Evolutionary conservation across 2,888 invertebrate genomes (phyloP), one percentile per base, ranked within the genome.

Genomic region (Drosophila glabriapex): DNA sequence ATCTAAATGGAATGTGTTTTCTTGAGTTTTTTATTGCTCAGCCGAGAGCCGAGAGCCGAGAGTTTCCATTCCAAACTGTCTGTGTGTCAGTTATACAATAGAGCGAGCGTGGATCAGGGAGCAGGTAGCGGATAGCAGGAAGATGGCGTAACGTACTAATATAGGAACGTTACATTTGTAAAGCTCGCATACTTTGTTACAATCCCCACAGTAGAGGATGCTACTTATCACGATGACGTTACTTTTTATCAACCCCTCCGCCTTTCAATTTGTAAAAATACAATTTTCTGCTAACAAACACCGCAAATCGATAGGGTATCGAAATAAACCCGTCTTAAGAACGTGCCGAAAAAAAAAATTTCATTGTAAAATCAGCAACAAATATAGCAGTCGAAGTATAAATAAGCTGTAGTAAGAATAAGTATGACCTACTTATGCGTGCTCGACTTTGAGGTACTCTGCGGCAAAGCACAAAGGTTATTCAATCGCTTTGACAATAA

Each of bases 21-120:
- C 86, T 83, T 73, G 77, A 80, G 74, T 88, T 82, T 90, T 88
- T 86, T 86, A 88, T 90, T 82, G 74, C 81, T 59, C 90, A 80
- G 71, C 73, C 58, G 85, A 85, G 90, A 88, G 69, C 67, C 62
- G 33, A 60, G 73, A 9, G 72, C 66, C 50, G 33, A 60, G 73
- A 29, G 22, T n/a, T 16, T 29, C 19, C 12, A 19, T 28, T n/a
- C n/a, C n/a, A n/a, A 12, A n/a, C n/a, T 31, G 31, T 7, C 16
- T 58, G 68, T 50, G 50, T 28, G 28, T 39, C 43, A 39, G 41
- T 31, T 43, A 39, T 39, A 28, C n/a, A 33, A 31, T 14, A 22
- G 19, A 49, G 22, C 0, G 25, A 35, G 43, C 25, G 22, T 19
- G 16, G 25, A 46, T 25, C 16, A 19, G 16, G 22, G 22, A 22